Base-by-base conservation (phyloP, 2,113 vertebrate genomes). In the Martes martes region DNA sequence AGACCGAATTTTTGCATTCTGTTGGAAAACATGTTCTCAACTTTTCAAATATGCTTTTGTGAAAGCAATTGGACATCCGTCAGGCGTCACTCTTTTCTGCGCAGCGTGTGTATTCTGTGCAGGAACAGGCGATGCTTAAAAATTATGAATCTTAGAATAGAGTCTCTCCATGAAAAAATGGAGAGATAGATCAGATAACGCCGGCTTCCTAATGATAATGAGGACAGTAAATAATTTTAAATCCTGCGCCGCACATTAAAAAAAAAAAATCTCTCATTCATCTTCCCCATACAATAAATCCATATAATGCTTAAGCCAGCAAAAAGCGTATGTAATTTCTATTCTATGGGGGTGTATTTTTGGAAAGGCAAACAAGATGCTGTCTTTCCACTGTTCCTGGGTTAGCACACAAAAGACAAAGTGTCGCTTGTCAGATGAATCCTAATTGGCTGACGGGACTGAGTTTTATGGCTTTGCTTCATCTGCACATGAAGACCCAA, bases 211-310 rank as follows among this genome's bases (percentile, higher is more conserved):
- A 97, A 98, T 93, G 42, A 94, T 87, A 98, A 98, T 47, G 33
- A 97, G 87, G 97, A 61, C 5, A 91, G 87, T 96, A 98, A 98
- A 96, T 96, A 98, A 96, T 95, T 94, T 96, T 86, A 74, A 96
- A 96, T 26, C 23, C 91, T 52, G 98, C 33, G 13, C 45, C 0
- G 0, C 4, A 71, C 82, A 8, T 45, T 81, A 31, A 73, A 71
- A 24, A 81, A 95, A 52, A 83, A 1, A 0, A 2, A 1, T 4
- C 2, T 91, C 71, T 86, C 88, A 74, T 88, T 33, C 69, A 84
- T 61, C 31, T 59, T 96, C 31, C 39, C 24, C 82, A 71, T 95
- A 71, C 93, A 98, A 96, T 89, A 98, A 97, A 98, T 94, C 55
- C 1, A 1, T 52, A 93, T 78, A 97, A 96, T 79, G 42, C 67